Base-by-base conservation (phyloP, 2,113 vertebrate genomes). In the Antennarius striatus region DNA sequence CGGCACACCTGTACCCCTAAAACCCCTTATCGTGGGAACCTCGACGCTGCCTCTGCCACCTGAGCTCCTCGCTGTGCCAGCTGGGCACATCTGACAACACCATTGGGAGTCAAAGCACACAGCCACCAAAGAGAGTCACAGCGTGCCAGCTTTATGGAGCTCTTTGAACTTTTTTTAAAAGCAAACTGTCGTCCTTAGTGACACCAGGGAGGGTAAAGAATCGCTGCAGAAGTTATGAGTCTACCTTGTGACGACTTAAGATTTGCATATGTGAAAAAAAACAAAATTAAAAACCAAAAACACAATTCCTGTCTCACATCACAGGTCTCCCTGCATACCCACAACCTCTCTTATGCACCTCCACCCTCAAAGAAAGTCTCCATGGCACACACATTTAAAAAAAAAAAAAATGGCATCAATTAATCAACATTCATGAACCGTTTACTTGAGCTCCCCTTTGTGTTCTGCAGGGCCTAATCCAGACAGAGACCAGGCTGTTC, bases 381-480 rank as follows among this genome's bases (percentile, higher is more conserved):
- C 90, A 90, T 91, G 89, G 89, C 90, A 91, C 90, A 88, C 89
- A n/a, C n/a, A n/a, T n/a, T n/a, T n/a, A 49, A 49, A 5, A 36
- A 36, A 49, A 5, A 36, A 36, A 49, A 54, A 93, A 93, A 92
- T 90, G 90, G 91, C 92, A 89, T 91, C 91, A 92, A 92, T 93
- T 92, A 93, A 93, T 94, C 93, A 93, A 91, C 90, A 94, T 94
- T 94, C 93, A 94, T 92, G 90, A 91, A 91, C 88, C 88, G 92
- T 93, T 93, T 92, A 92, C 90, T 92, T 89, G 86, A 91, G 90
- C 91, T 89, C 89, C 75, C 88, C 78, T 92, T 93, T 92, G 91
- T 92, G 81, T 72, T 73, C 59, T 57, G 86, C 88, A 84, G 87
- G 89, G 91, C 86, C 86, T 89, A 90, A 91, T 92, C 90, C 92